A percentile compares a stretch with the other conserved stretches of the same genome.
Conservation (phyloP, 2,888 invertebrate genomes). For the Urechis unicinctus region DNA sequence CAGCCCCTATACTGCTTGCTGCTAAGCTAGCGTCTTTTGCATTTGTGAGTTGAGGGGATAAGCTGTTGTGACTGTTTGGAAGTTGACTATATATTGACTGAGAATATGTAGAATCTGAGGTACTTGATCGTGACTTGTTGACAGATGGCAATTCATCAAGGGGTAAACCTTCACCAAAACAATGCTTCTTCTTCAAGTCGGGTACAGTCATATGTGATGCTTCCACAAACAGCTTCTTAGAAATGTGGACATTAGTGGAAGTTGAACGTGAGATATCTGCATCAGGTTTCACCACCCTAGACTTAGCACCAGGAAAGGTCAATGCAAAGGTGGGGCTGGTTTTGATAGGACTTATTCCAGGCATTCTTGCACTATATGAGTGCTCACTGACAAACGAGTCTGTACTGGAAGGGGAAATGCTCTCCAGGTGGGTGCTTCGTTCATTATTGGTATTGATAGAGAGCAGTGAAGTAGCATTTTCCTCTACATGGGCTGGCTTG, state of each 20-base stretch:
- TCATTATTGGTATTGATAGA: neutral
- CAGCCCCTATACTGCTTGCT: neutral
- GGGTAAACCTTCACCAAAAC: neutral
- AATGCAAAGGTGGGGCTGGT: neutral
- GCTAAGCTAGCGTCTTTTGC: neutral
- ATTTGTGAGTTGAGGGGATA: neutral
- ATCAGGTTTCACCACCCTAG: neutral
- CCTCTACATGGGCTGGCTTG: neutral
- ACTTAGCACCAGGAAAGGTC: neutral
- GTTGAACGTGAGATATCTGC: neutral
- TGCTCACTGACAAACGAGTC: conserved; percentile 1
- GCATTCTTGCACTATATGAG: conserved; percentile 2
- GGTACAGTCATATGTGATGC: neutral
- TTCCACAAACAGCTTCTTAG: too few relatives aligned
- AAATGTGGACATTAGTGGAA: neutral
- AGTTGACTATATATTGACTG: too few relatives aligned
- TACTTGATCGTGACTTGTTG: neutral
- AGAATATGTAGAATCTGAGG: neutral
- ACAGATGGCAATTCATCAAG: too few relatives aligned
- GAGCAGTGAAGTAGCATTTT: neutral
- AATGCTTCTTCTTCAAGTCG: neutral
- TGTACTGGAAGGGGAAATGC: neutral
- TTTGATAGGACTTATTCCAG: neutral
- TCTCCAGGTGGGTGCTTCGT: neutral
- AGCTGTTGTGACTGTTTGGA: neutral